These are phyloP conservation scores for Drosophila suboccidentalis DNA, from an alignment of 2,888 invertebrate genomes.

Conservation along the genomic window DNA sequence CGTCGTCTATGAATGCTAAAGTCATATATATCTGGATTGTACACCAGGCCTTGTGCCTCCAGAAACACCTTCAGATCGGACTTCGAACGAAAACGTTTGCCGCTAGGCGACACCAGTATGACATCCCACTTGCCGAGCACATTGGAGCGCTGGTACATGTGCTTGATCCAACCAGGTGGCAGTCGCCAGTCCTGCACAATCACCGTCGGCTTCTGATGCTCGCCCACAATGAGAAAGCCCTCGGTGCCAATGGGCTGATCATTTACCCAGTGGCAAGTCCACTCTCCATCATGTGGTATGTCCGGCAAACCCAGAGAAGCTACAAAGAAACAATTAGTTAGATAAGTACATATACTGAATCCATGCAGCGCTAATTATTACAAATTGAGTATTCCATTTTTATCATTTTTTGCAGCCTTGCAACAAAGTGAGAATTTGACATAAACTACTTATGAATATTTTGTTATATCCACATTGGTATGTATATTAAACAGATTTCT, in stretches of 20 bases:
- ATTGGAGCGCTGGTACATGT: slow-evolving; percentile 90
- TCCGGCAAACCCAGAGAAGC: slow-evolving; percentile 85
- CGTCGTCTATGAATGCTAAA: slow-evolving; percentile 87
- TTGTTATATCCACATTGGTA: slow-evolving; percentile 1
- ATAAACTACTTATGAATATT: not conserved
- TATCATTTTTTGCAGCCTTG: not conserved
- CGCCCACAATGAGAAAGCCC: slow-evolving; percentile 85
- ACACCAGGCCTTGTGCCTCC: slow-evolving; percentile 84
- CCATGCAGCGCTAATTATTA: not conserved
- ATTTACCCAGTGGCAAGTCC: slow-evolving; percentile 90
- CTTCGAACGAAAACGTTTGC: slow-evolving; percentile 88
- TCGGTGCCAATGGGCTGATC: slow-evolving; percentile 89
- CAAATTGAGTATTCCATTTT: slow-evolving; percentile 1
- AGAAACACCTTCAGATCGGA: slow-evolving; percentile 87
- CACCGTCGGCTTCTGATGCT: slow-evolving; percentile 86
- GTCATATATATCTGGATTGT: slow-evolving; percentile 87
- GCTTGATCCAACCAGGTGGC: slow-evolving; percentile 92
- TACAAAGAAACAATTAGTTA: not conserved
- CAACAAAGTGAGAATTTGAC: not conserved
- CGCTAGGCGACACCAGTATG: slow-evolving; percentile 89
- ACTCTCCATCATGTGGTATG: slow-evolving; percentile 87
- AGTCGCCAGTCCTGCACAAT: slow-evolving; percentile 91
- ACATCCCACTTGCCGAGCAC: slow-evolving; percentile 93
- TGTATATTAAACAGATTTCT: slow-evolving; percentile 2
- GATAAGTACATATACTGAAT: not conserved